Conservation (phyloP, 2,113 vertebrate species). For the Aegithalos caudatus region DNA sequence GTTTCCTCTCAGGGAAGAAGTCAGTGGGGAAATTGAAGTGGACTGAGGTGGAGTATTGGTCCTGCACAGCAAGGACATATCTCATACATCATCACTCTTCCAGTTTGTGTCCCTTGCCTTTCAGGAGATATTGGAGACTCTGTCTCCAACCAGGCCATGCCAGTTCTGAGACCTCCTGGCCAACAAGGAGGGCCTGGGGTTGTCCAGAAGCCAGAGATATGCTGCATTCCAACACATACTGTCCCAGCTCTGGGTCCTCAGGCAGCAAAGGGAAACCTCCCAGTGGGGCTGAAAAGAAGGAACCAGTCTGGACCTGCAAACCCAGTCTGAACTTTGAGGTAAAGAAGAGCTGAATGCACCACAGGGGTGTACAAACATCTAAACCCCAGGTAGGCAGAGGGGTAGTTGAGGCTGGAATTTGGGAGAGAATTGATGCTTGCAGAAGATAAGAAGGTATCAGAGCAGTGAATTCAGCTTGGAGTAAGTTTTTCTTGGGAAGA, state of each 20-base stretch:
- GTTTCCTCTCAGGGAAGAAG: not conserved
- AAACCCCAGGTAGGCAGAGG: not conserved
- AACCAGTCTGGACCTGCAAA: not conserved
- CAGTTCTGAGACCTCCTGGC: not conserved
- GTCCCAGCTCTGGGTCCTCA: not conserved
- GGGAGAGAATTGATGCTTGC: not conserved
- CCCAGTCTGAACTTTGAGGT: not conserved
- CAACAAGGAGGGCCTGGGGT: not conserved
- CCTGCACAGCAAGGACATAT: not conserved
- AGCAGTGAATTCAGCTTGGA: not conserved
- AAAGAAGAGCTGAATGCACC: not conserved
- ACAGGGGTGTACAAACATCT: not conserved
- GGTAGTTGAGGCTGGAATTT: rapidly evolving
- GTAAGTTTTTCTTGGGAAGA: not conserved
- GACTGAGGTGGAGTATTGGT: not conserved
- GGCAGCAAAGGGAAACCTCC: not conserved
- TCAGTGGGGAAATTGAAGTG: not conserved
- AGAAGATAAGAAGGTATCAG: not conserved
- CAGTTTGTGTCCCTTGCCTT: not conserved
- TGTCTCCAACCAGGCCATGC: not conserved
- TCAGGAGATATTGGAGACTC: not conserved
- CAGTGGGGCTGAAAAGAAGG: not conserved
- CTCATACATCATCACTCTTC: not conserved
- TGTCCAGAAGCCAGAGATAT: rapidly evolving
- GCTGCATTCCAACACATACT: not conserved